Base-by-base conservation (phyloP, 2,113 vertebrate genomes). In the Machaerirhynchus nigripectus region DNA sequence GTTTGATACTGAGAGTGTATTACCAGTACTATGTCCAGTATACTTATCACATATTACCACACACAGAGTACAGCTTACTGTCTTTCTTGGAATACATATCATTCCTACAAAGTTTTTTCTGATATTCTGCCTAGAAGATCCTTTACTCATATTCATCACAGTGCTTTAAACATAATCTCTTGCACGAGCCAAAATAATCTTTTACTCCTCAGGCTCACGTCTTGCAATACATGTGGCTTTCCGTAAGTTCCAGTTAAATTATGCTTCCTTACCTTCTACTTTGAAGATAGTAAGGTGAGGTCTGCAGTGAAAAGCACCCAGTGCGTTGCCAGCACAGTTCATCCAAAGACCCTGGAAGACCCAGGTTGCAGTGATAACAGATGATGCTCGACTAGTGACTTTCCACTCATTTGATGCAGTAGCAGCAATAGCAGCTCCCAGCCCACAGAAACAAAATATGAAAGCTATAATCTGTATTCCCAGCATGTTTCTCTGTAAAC, bases 291-390 rank as follows among this genome's bases (percentile, higher is more conserved):
- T 99, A 20, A 99, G 98, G 93, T 99, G 99, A 28, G 98, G 98
- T 85, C 98, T 97, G 97, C 99, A 99, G 83, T 99, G 99, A 95
- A 99, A 98, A 61, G 99, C 98, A 47, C 99, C 99, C 86, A 99
- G 94, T 3, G 99, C 99, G 1, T 99, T 99, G 37, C 99, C 99
- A 10, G 98, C 99, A 79, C 99, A 99, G 97, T 98, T 99, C 98
- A 98, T 99, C 99, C 99, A 99, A 71, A 99, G 98, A 52, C 99
- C 99, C 97, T 99, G 99, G 87, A 99, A 99, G 74, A 99, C 98
- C 99, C 99, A 99, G 15, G 99, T 99, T 15, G 99, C 99, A 1
- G 99, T 99, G 92, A 99, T 99, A 91, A 99, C 99, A 2, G 99
- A 99, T 4, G 99, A 99, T 18, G 99, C 99, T 75, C 98, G 96